Evolutionary conservation across 2,113 vertebrate species (phyloP).

Genomic region (Okapia johnstoni): DNA sequence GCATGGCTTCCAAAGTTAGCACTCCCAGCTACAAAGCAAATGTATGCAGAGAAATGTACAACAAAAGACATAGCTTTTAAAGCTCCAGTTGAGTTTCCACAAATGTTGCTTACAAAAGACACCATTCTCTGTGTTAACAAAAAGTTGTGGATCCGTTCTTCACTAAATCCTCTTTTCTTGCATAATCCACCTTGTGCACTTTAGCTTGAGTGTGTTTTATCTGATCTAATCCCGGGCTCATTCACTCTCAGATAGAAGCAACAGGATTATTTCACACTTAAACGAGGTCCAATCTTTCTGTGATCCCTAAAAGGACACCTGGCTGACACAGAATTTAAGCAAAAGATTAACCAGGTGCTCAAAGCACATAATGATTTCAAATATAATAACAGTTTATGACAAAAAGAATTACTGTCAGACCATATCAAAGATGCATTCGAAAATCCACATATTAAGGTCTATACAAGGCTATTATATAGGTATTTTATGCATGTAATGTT

Average conservation of each 20-base stretch:
- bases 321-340: conserved; percentile 89
- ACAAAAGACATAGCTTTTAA: conserved; percentile 97
- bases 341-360: conserved; percentile 81
- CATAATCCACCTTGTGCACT: conserved; percentile 98
- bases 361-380: conserved; percentile 70
- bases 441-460: background rate
- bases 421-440: conserved; percentile 48
- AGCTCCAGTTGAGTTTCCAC: conserved; percentile 93
- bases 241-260: conserved; percentile 90
- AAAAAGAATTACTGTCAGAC: conserved; percentile 68
- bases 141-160: conserved; percentile 97
- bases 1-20: conserved; percentile 91
- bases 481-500: background rate
- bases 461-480: background rate
- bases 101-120: conserved; percentile 93
- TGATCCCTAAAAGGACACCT: conserved; percentile 93
- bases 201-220: conserved; percentile 98
- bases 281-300: conserved; percentile 90
- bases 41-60: conserved; percentile 98
- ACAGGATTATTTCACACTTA: conserved; percentile 96
- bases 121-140: conserved; percentile 94
- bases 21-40: conserved; percentile 91
- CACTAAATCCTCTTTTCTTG: conserved; percentile 99
- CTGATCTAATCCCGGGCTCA: conserved; percentile 94
- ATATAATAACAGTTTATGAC: conserved; percentile 69